These are phyloP conservation scores for Cyprinodon tularosa DNA, from an alignment of 2,113 vertebrate species.

Conservation along the genomic window DNA sequence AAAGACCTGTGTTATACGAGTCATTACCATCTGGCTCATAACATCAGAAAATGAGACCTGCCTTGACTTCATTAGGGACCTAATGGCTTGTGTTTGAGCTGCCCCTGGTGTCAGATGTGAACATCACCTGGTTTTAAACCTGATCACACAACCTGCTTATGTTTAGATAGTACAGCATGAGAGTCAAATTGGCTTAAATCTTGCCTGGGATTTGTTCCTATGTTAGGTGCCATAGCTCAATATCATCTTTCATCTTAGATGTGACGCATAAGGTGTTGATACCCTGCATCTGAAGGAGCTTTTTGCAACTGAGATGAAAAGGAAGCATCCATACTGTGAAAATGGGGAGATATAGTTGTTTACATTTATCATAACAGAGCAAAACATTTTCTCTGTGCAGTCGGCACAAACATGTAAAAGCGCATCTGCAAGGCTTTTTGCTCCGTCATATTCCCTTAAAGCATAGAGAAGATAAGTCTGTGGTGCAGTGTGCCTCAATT, in stretches of 20 bases:
- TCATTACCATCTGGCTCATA: constrained; percentile 56
- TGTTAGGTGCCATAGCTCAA: background rate
- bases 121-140: constrained; percentile 49
- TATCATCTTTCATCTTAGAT: constrained; percentile 12
- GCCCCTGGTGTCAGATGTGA: constrained; percentile 60
- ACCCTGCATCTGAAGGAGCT: constrained; percentile 23
- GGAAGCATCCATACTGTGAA: constrained; percentile 17
- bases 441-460: constrained; percentile 25
- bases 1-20: constrained; percentile 48
- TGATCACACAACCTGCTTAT: constrained; percentile 20
- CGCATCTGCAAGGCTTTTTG: constrained; percentile 21
- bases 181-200: constrained; percentile 24
- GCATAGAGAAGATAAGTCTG: constrained; percentile 31
- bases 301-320: constrained; percentile 28
- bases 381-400: constrained; percentile 22
- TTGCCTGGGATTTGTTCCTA: background rate
- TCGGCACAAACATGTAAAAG: constrained; percentile 28
- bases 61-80: constrained; percentile 58
- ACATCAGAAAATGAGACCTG: constrained; percentile 43
- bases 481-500: constrained; percentile 34
- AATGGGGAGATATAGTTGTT: constrained; percentile 4
- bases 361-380: background rate
- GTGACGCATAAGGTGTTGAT: constrained; percentile 26
- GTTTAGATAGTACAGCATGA: constrained; percentile 44
- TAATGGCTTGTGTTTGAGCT: constrained; percentile 64